These are phyloP conservation scores for Palythoa grandiflora DNA, from an alignment of 92 coral and sea anemone genomes.

Conservation along the genomic window DNA sequence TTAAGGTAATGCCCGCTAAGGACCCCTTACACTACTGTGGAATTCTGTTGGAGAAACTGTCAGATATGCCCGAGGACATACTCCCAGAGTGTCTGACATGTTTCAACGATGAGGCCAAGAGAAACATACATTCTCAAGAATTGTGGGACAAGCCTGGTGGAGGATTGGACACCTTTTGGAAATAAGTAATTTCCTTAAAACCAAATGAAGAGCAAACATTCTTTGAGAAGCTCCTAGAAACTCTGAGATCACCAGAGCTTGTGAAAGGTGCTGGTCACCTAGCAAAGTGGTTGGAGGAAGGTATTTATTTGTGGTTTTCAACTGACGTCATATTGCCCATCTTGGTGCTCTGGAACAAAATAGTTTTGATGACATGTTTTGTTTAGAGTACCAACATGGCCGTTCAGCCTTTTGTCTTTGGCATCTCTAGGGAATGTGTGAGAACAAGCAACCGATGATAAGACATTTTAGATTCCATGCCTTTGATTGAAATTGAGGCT, in stretches of 20 bases:
- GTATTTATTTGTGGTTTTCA: not conserved
- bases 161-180: slow-evolving; percentile 9
- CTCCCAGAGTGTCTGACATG: not conserved
- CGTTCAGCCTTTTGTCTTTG: no score
- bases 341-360: no score
- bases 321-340: no score
- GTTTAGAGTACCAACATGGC: no score
- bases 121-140: not conserved
- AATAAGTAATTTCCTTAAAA: not conserved
- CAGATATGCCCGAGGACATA: slow-evolving; percentile 34
- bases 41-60: not conserved
- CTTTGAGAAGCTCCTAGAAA: not conserved
- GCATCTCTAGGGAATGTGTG: no score
- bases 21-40: slow-evolving; percentile 25
- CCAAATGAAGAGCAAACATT: not conserved
- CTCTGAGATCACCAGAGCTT: not conserved
- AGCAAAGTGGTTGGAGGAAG: not conserved
- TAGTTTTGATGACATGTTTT: no score
- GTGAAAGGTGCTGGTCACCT: not conserved
- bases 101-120: not conserved
- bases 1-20: not conserved
- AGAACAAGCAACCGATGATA: no score
- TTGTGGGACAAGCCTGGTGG: not conserved
- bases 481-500: no score
- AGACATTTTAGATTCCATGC: no score